Percentiles rank a stretch among this genome's conserved stretches.
These are phyloP conservation scores for Eristalinus aeneus DNA, from an alignment of 2,888 invertebrate genomes.

Conservation along the genomic window DNA sequence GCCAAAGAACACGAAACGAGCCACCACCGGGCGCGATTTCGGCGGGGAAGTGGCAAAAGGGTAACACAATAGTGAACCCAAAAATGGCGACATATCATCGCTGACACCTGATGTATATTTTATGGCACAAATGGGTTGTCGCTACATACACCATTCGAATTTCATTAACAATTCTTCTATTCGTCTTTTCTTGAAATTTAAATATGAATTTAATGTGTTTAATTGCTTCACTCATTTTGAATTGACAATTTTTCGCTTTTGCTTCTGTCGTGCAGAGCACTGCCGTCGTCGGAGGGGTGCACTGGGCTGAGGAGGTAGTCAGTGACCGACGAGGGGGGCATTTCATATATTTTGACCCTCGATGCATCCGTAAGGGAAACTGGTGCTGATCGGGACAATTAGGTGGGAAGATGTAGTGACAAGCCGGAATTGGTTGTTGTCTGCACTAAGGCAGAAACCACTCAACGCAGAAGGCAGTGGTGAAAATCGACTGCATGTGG, in stretches of 20 bases:
- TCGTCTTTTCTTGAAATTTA: conserved; percentile 63
- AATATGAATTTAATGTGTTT: conserved; percentile 67
- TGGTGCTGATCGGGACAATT: too few relatives aligned
- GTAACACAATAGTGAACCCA: conserved; percentile 45
- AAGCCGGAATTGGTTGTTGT: too few relatives aligned
- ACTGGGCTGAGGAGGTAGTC: not conserved
- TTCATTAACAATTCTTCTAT: conserved; percentile 52
- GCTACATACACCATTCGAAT: conserved; percentile 67
- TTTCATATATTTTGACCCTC: too few relatives aligned
- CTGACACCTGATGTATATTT: conserved; percentile 70
- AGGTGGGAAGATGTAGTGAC: too few relatives aligned
- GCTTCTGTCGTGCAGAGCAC: conserved; percentile 39
- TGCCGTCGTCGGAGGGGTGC: not conserved
- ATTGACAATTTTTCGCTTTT: conserved; percentile 29
- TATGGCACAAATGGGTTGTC: conserved; percentile 68
- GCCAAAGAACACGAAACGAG: conserved; percentile 32
- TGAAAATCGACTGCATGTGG: too few relatives aligned
- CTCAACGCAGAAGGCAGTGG: too few relatives aligned
- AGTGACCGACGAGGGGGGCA: not conserved
- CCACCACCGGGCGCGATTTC: not conserved
- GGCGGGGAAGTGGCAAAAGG: conserved; percentile 36
- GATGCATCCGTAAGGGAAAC: too few relatives aligned
- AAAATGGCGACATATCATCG: conserved; percentile 66
- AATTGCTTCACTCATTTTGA: conserved; percentile 60
- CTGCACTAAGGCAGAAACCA: too few relatives aligned